phyloP scores from a whole-genome alignment of 2,888 invertebrate genomes.

The Stenchaetothrips biformis region DNA sequence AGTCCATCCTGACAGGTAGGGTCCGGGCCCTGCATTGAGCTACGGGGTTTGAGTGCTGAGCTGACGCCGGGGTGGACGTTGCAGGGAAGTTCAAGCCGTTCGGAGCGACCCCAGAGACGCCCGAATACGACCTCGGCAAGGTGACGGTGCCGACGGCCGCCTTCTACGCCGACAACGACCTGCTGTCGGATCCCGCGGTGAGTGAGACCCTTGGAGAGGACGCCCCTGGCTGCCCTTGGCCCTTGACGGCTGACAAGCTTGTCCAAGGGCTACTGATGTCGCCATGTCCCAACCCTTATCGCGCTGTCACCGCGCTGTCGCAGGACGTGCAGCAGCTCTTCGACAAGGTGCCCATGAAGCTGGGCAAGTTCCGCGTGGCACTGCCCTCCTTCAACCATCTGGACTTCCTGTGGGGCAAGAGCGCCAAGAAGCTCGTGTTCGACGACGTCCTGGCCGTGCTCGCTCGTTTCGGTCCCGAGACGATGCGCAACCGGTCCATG shows the following conservation, averaged over 20 bases:
- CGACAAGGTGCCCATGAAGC: constrained; percentile 49
- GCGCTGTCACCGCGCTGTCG: no score
- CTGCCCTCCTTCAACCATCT: constrained; percentile 64
- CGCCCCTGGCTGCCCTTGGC: constrained; percentile 59
- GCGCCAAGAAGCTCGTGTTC: constrained; percentile 18
- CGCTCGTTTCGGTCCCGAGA: not conserved
- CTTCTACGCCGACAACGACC: constrained; percentile 66
- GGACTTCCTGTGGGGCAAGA: constrained; percentile 56
- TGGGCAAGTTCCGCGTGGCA: constrained; percentile 53
- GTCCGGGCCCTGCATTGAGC: constrained; percentile 42
- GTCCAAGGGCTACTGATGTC: not conserved
- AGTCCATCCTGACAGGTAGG: constrained; percentile 51
- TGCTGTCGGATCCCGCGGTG: constrained; percentile 59
- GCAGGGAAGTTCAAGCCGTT: constrained; percentile 18
- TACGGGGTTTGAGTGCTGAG: not conserved
- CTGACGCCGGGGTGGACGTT: not conserved
- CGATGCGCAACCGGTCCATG: constrained; percentile 5
- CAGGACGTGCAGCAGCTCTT: constrained; percentile 58
- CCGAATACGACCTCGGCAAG: constrained; percentile 57
- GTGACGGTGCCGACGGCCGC: constrained; percentile 62
- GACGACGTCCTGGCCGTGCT: constrained; percentile 14
- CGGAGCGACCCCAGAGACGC: constrained; percentile 48
- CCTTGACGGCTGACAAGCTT: not conserved
- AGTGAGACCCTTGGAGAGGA: constrained; percentile 53
- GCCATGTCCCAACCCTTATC: constrained; percentile 42